Percentiles rank a stretch among this genome's conserved stretches.
These are phyloP conservation scores for Apogon talboti DNA, from an alignment of 2,797 vertebrate species.

Conservation along the genomic window DNA sequence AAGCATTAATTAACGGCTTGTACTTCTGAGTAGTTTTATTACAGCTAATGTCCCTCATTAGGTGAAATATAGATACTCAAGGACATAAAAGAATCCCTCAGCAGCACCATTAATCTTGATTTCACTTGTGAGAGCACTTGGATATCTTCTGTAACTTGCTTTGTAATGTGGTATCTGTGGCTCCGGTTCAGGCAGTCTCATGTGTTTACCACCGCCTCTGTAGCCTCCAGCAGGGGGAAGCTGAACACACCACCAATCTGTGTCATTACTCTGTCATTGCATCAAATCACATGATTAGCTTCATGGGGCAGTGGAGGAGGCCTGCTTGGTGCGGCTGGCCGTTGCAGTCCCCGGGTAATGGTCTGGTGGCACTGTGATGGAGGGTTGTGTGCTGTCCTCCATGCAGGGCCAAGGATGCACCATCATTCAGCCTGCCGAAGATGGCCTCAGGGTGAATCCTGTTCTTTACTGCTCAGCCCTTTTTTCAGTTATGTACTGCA, in stretches of 20 bases:
- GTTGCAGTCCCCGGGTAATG: slow-evolving; percentile 81
- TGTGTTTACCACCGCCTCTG: slow-evolving; percentile 71
- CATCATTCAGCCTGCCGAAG: slow-evolving; percentile 82
- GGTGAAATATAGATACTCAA: slow-evolving; percentile 85
- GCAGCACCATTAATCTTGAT: slow-evolving; percentile 85
- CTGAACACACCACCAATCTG: slow-evolving; percentile 85
- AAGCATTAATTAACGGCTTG: slow-evolving; percentile 86
- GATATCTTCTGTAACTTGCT: slow-evolving; percentile 70
- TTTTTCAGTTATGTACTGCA: slow-evolving; percentile 53
- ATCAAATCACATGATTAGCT: slow-evolving; percentile 90
- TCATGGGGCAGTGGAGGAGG: slow-evolving; percentile 81
- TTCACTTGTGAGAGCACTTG: slow-evolving; percentile 83
- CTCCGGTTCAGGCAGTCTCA: slow-evolving; percentile 47
- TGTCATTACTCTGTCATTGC: slow-evolving; percentile 87
- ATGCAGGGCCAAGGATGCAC: slow-evolving; percentile 82
- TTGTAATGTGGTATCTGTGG: slow-evolving; percentile 55
- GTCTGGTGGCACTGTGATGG: slow-evolving; percentile 83
- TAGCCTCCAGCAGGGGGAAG: slow-evolving; percentile 75
- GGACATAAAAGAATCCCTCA: slow-evolving; percentile 84
- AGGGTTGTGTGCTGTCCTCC: slow-evolving; percentile 82
- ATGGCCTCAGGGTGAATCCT: slow-evolving; percentile 80
- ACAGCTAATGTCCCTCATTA: slow-evolving; percentile 88
- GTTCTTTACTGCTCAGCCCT: slow-evolving; percentile 74
- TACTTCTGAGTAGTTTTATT: slow-evolving; percentile 88
- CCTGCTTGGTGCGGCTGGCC: slow-evolving; percentile 66